Evolutionary conservation across 2,888 invertebrate genomes (phyloP).

Genomic region (Hirtodrosophila trivittata): DNA sequence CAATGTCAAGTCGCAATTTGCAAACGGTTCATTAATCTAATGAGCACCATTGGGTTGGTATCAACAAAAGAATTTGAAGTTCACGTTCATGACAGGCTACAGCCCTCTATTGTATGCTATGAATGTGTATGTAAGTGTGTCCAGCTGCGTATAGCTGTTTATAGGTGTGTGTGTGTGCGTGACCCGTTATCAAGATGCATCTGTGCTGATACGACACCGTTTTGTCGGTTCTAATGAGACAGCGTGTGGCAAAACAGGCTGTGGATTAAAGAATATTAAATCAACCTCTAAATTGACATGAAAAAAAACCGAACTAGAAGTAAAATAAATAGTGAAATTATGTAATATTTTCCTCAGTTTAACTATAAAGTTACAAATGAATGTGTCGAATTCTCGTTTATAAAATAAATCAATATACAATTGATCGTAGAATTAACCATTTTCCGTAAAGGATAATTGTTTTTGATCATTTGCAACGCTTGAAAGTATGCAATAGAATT

Average conservation of each 20-base stretch:
- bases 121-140: conserved; percentile 4
- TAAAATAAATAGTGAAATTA: too few relatives aligned
- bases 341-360: not conserved
- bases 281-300: conserved; percentile 14
- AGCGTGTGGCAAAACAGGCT: conserved; percentile 17
- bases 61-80: conserved; percentile 73
- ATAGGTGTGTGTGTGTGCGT: conserved; percentile 30
- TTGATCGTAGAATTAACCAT: too few relatives aligned
- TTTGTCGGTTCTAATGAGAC: conserved; percentile 60
- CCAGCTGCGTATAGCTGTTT: conserved; percentile 1
- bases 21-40: conserved; percentile 60
- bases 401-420: too few relatives aligned
- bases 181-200: conserved; percentile 71
- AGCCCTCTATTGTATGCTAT: conserved; percentile 71
- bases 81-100: conserved; percentile 55
- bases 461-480: too few relatives aligned
- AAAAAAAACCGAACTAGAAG: too few relatives aligned
- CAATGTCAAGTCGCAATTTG: conserved; percentile 53
- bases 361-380: not conserved
- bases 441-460: too few relatives aligned
- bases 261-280: conserved; percentile 19
- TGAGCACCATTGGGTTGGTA: conserved; percentile 30
- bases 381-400: too few relatives aligned
- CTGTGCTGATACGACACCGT: conserved; percentile 53
- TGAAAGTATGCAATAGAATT: too few relatives aligned